Conservation (phyloP, 2,888 invertebrate species). For the Nematopogon swammerdamellus region DNA sequence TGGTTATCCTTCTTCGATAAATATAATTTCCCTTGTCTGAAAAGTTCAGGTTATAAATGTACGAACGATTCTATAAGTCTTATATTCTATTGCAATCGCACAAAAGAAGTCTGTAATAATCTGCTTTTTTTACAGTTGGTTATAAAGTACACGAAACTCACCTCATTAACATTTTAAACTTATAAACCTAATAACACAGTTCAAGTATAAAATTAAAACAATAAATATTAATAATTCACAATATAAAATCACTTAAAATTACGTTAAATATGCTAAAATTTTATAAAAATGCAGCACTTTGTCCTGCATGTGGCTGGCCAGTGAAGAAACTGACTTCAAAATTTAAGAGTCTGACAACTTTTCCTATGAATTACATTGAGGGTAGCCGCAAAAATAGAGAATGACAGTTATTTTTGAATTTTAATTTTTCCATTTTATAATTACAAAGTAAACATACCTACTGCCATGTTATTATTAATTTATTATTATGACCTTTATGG, state of each 20-base stretch:
- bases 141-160: background rate
- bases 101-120: too few species aligned
- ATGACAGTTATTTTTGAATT: background rate
- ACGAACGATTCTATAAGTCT: too few species aligned
- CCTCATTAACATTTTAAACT: background rate
- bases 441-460: too few species aligned
- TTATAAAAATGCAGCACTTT: background rate
- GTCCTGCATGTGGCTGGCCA: background rate
- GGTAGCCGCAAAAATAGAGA: background rate
- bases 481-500: too few species aligned
- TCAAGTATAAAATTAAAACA: background rate
- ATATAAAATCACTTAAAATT: background rate
- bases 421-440: background rate
- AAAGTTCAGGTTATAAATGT: too few species aligned
- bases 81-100: too few species aligned
- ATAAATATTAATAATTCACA: background rate
- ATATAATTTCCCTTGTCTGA: too few species aligned
- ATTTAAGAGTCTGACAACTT: too few species aligned
- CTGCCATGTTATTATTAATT: too few species aligned
- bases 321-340: background rate
- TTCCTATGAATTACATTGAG: background rate
- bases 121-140: too few species aligned
- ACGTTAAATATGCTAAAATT: background rate
- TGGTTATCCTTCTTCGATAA: too few species aligned
- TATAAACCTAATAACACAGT: background rate